Evolutionary conservation across 2,888 invertebrate genomes (phyloP), one percentile per base, ranked within the genome.

Genomic region (Selenia dentaria): DNA sequence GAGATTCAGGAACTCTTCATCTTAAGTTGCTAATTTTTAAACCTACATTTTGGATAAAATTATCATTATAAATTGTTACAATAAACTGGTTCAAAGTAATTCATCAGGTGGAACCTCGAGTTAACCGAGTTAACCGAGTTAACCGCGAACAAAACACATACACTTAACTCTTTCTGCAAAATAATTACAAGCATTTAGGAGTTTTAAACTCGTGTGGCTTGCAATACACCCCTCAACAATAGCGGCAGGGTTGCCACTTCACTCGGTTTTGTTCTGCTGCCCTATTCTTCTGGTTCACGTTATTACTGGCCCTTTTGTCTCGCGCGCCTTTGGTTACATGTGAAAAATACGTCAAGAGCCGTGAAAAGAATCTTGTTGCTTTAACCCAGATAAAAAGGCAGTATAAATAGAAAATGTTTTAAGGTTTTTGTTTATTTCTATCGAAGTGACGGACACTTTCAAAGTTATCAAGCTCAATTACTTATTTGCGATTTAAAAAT

Each of bases 221-320:
- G 53, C 13, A 33, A 38, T 39, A 33, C 46, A 31, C 27, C 33
- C 3, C 31, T 16, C 59, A 74, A 77, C 79, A 77, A 79, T 74
- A 48, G 64, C 35, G n/a, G 60, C 69, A 57, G 64, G 66, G 63
- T 59, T 62, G 64, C 76, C 81, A 79, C 86, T 86, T 79, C 79
- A 84, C 69, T 63, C 66, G 65, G 83, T 83, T 83, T 85, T 84
- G 84, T 85, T 82, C 80, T 62, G 67, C 57, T 33, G 20, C 62
- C 67, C 77, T 65, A 83, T 84, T 86, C 85, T 85, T 82, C 71
- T 41, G 41, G 47, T 70, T 57, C 75, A 75, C 80, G 81, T 83
- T 84, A 83, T 83, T 82, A 79, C 77, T 72, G 61, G 61, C 66
- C 65, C 41, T 28, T 70, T 78, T 78, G 72, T 79, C 68, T 76